Evolutionary conservation across 2,888 invertebrate genomes (phyloP).

Genomic region (Spicauda simplicius): DNA sequence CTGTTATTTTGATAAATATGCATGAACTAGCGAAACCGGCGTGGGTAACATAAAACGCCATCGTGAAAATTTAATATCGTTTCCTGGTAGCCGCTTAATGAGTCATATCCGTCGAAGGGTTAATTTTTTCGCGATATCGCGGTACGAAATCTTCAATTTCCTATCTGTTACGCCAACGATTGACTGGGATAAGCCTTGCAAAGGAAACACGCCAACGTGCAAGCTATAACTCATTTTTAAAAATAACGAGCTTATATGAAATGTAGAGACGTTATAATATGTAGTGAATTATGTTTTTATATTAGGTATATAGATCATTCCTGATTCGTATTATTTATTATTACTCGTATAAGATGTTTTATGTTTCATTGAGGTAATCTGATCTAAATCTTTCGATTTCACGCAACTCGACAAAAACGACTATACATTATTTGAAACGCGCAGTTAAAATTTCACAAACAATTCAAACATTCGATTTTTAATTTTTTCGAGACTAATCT

Average conservation of each 20-base stretch:
- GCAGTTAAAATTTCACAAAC: no score
- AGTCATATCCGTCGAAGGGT: conserved; percentile 82
- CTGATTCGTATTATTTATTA: no score
- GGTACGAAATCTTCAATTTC: conserved; percentile 69
- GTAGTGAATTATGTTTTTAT: not conserved
- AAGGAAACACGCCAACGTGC: conserved; percentile 35
- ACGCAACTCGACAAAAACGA: no score
- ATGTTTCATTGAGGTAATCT: no score
- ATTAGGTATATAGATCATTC: not conserved
- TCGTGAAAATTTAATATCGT: conserved; percentile 83
- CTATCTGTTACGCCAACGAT: conserved; percentile 46
- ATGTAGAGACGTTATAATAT: not conserved
- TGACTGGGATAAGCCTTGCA: conserved; percentile 38
- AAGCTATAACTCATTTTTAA: conserved; percentile 8
- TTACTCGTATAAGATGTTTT: no score
- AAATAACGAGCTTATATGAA: conserved; percentile 15
- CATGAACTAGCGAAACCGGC: conserved; percentile 79
- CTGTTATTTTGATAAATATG: conserved; percentile 85
- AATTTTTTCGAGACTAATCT: no score
- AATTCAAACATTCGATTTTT: no score
- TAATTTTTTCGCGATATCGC: conserved; percentile 76
- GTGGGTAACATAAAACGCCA: conserved; percentile 79
- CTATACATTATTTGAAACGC: no score
- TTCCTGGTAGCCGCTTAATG: conserved; percentile 81
- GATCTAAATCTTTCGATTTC: no score